Base-by-base conservation (phyloP, 2,797 vertebrate species). In the Anguilla obscura region DNA sequence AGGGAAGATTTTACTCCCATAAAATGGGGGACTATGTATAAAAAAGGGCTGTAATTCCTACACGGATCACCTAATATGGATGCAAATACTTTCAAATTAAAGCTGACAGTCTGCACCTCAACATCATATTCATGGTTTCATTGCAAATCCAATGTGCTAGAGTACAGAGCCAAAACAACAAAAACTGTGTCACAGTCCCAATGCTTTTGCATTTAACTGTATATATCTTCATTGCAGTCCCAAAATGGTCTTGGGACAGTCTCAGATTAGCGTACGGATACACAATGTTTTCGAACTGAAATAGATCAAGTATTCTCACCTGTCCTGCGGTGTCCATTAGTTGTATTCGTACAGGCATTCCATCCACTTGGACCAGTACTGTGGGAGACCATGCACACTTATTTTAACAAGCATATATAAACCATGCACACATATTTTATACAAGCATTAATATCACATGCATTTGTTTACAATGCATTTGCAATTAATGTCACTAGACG, bases 281-380 rank as follows among this genome's bases (percentile, higher is more conserved):
- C 36, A 6, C 10, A 74, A 30, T 74, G 10, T 33, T 74, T 18
- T 14, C 1, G 6, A 74, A 30, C 27, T 74, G 69, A 74, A 74
- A n/a, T 24, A 63, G 18, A 54, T 9, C 18, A 16, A 66, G 30
- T n/a, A n/a, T 82, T 89, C 94, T 93, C 94, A 99, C 98, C 97
- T 99, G 98, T 92, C 98, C 98, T 36, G 98, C 98, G 0, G 98
- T 99, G 94, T 99, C 98, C 96, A 98, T 95, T 82, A 99, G 95
- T 90, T 99, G 98, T 91, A 99, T 98, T 94, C 96, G 97, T 76
- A 99, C 97, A 0, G 98, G 98, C 7, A 97, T 95, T 88, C 98
- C 98, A 90, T 99, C 98, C 80, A 99, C 97, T 82, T 98, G 96
- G 87, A 99, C 98, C 91, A 98, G 98, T 91, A 98, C 98, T 99